These are phyloP conservation scores for Heptranchias perlo DNA, from an alignment of 2,113 vertebrate species.

Conservation along the genomic window DNA sequence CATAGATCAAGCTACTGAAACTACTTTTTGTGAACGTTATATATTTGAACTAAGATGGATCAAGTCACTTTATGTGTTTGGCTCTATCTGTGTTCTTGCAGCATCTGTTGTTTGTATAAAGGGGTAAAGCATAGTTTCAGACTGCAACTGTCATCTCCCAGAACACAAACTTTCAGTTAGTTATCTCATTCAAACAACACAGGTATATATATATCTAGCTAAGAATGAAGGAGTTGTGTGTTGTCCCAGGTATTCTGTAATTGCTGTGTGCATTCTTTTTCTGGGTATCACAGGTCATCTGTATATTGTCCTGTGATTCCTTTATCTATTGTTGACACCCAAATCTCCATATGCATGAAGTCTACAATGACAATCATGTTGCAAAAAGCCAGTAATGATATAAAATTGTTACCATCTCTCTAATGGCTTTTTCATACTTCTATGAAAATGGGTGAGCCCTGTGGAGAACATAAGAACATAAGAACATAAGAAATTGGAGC, in stretches of 20 bases:
- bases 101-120: not conserved
- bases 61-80: not conserved
- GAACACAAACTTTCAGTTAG: not conserved
- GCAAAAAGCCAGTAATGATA: not conserved
- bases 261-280: not conserved
- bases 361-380: too few species aligned
- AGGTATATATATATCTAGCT: not conserved
- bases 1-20: not conserved
- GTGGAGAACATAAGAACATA: too few species aligned
- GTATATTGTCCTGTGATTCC: not conserved
- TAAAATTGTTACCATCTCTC: not conserved
- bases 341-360: not conserved
- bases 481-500: too few species aligned
- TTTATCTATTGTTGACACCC: not conserved
- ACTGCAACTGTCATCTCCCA: not conserved
- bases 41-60: not conserved
- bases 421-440: not conserved
- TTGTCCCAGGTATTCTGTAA: not conserved
- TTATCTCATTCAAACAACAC: not conserved
- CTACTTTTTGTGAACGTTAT: too few species aligned
- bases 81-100: not conserved
- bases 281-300: not conserved
- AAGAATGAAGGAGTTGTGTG: not conserved
- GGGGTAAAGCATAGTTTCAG: not conserved
- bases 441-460: not conserved